Base-by-base conservation (phyloP, 2,888 invertebrate genomes). In the Blomia tropicalis region DNA sequence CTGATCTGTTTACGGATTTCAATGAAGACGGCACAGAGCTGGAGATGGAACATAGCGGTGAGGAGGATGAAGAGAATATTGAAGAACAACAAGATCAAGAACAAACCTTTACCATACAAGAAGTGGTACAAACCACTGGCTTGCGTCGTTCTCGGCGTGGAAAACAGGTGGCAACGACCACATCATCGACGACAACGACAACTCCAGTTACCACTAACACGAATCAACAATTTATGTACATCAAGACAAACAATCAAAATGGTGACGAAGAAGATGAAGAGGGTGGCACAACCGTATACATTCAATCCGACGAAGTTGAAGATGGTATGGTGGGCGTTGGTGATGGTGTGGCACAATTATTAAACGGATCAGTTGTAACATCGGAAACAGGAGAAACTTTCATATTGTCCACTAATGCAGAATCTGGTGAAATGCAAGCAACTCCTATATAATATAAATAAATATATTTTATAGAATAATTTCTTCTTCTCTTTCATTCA, bases 241-340 rank as follows among this genome's bases (percentile, higher is more conserved):
- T 47, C 23, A 47, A 47, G 27, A 36, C 36, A 17, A 17, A 17
- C 36, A n/a, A n/a, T n/a, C n/a, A n/a, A n/a, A 36, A 36, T 36
- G 36, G 36, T 17, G 36, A 36, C 17, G 36, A 36, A 11, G 36
- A 36, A 7, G 51, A 47, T 14, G 51, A 47, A 27, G 51, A 47
- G 27, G 51, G 51, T 27, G 51, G 23, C 23, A 47, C 51, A 11
- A 47, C 51, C 11, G 7, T 14, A 7, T 14, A 14, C 22, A 47
- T 47, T n/a, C 51, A 47, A n/a, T 47, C 51, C 7, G 51, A 47
- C 7, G 51, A 47, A 11, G 51, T 47, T n/a, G 51, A 47, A 47
- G 51, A 47, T 7, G 51, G n/a, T 11, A 47, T 47, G 51, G 51
- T 47, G 7, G 14, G n/a, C 41, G 51, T 14, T 14, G 51, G 51